These are phyloP conservation scores for Agonopterix subpropinquella DNA, from an alignment of 2,888 invertebrate genomes.

Conservation along the genomic window DNA sequence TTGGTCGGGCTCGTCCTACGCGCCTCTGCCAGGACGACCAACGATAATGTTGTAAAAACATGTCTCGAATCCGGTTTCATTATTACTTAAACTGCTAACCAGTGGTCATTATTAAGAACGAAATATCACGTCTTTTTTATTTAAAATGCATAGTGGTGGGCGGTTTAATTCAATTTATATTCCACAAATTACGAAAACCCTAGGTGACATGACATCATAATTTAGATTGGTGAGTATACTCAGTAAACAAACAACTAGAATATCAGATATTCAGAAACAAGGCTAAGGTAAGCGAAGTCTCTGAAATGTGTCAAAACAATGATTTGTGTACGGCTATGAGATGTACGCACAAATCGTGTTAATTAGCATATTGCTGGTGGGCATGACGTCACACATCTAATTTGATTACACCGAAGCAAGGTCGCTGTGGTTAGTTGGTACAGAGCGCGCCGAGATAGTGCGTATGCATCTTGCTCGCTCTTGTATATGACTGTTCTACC, in stretches of 20 bases:
- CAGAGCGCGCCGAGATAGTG: not conserved
- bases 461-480: no score
- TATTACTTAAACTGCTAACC: no score
- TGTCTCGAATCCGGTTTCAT: slow-evolving; percentile 4
- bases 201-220: not conserved
- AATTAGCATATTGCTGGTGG: slow-evolving; percentile 54
- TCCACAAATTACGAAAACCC: no score
- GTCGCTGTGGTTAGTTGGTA: slow-evolving; percentile 19
- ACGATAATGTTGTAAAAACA: slow-evolving; percentile 40
- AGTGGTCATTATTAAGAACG: no score
- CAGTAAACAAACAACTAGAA: not conserved
- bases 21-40: slow-evolving; percentile 36
- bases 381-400: slow-evolving; percentile 60
- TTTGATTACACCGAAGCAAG: slow-evolving; percentile 63
- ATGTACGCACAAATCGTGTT: slow-evolving; percentile 19
- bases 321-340: not conserved
- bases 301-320: not conserved
- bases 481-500: no score
- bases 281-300: not conserved
- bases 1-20: slow-evolving; percentile 57
- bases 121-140: not conserved
- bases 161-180: no score
- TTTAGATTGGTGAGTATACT: not conserved
- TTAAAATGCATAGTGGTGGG: not conserved
- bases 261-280: no score